Conservation (phyloP, 2,113 vertebrate species). For the Seriola rivoliana region DNA sequence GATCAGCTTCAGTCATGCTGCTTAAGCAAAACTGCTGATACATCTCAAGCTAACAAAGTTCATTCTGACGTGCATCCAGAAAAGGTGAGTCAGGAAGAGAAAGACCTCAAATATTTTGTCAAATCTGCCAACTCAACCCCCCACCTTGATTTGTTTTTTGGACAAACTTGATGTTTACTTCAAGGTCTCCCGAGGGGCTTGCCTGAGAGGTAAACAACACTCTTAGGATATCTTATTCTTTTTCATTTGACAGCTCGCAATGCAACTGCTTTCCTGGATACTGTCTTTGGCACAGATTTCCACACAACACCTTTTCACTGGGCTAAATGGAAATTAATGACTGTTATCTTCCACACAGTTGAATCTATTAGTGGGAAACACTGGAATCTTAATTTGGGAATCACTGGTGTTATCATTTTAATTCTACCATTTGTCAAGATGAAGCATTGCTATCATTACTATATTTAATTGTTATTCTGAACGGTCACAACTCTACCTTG, state of each 20-base stretch:
- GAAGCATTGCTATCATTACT: constrained; percentile 50
- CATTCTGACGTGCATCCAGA: constrained; percentile 8
- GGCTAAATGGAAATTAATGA: constrained; percentile 65
- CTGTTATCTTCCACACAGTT: constrained; percentile 61
- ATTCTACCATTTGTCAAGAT: constrained; percentile 47
- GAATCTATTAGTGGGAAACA: constrained; percentile 41
- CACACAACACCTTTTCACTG: background rate
- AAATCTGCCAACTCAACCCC: background rate
- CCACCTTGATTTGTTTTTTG: constrained; percentile 41
- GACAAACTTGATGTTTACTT: constrained; percentile 58
- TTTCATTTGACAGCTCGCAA: constrained; percentile 62
- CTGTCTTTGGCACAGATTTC: constrained; percentile 31
- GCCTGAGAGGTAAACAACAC: constrained; percentile 47
- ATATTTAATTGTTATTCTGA: constrained; percentile 48
- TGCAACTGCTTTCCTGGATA: constrained; percentile 26
- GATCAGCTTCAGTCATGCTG: constrained; percentile 54
- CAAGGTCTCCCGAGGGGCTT: constrained; percentile 41
- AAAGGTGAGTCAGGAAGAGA: constrained; percentile 19
- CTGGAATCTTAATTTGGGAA: constrained; percentile 41
- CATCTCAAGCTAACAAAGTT: constrained; percentile 56
- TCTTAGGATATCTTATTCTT: constrained; percentile 46
- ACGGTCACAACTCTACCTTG: background rate
- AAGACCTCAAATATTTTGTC: constrained; percentile 36
- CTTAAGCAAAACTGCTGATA: constrained; percentile 58
- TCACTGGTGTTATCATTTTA: constrained; percentile 52